Base-by-base conservation (phyloP, 2,888 invertebrate species). In the Leptogaster cylindrica region DNA sequence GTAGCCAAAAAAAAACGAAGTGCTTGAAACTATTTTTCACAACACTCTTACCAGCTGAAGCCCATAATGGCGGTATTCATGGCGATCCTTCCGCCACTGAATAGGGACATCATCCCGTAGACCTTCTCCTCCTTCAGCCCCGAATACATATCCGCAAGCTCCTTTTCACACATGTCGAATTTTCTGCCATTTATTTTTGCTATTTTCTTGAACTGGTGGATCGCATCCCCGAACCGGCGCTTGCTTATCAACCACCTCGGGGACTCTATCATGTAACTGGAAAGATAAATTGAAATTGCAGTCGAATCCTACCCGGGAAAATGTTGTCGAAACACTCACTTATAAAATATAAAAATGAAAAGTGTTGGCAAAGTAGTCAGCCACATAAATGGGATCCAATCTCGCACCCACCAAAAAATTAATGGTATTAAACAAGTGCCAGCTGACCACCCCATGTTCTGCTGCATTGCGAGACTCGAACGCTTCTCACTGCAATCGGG, bases 161-260 rank as follows among this genome's bases (percentile, higher is more conserved):
- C 76, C 69, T 79, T 77, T 70, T 79, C 81, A 58, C 77, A 77
- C 73, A 81, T 73, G 70, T 76, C 75, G 71, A 81, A 78, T 55
- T 74, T 75, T 8, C 78, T 83, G 8, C 83, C 82, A 77, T 88
- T 88, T 20, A 77, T 75, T 76, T 79, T 81, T 14, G 86, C 86
- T 68, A 88, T 86, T 72, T 78, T 78, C 74, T 83, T 81, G 66
- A 88, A 77, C 74, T 82, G 79, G 48, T 77, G 77, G 46, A 85
- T 73, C 70, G 86, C 85, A 69, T 80, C 77, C 72, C 79, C 77
- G 44, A 81, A 79, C 70, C 83, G 83, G 39, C 83, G 83, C 74
- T 83, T 82, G 70, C 83, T 82, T 77, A 84, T 84, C 71, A 87
- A 81, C 88, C 88, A 88, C 69, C 87, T 82, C 2, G 88, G 88